Evolutionary conservation across 2,888 invertebrate species (phyloP), one percentile per base, ranked within the genome.

Genomic region (Heliconius cydno): DNA sequence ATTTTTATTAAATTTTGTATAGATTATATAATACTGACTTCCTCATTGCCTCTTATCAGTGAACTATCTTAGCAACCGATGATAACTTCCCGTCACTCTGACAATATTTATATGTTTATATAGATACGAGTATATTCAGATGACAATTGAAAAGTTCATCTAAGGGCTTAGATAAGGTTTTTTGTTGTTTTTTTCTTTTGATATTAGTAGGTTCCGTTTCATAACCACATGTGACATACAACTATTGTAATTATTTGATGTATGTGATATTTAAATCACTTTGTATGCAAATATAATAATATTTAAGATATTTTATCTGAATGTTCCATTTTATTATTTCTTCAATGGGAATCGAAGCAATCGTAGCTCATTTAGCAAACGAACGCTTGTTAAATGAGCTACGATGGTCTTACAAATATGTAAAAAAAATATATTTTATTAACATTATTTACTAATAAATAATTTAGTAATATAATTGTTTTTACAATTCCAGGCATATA

Each of bases 401-500:
- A 46, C 15, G 46, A 1, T 46, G 1, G 5, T 5, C 5, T 46
- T 46, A 46, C 1, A 15, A 15, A 46, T 19, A 15, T 1, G 6
- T 46, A 46, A 13, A 46, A 46, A 46, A 46, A 4, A 46, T 15
- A 46, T 15, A 46, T 4, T 13, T 46, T 46, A 46, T 4, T 46
- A 46, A 46, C 4, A 46, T 41, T 41, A 13, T 13, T 4, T 46
- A 34, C 34, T 34, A 9, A 34, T 7, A 34, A 34, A 7, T 0
- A 0, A 7, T 34, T 7, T 25, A 63, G 13, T 63, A 25, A n/a
- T 34, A 73, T 25, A 7, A 34, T 34, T 34, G 34, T 6, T 34
- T 30, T 19, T 10, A 34, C 15, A 25, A 52, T 86, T 87, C 0
- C 87, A 94, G 94, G 4, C 91, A 90, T 82, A 78, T 94, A 80